phyloP scores from a whole-genome alignment of 53 echinoderm and acorn worm genomes.

The Stichopus horrens region DNA sequence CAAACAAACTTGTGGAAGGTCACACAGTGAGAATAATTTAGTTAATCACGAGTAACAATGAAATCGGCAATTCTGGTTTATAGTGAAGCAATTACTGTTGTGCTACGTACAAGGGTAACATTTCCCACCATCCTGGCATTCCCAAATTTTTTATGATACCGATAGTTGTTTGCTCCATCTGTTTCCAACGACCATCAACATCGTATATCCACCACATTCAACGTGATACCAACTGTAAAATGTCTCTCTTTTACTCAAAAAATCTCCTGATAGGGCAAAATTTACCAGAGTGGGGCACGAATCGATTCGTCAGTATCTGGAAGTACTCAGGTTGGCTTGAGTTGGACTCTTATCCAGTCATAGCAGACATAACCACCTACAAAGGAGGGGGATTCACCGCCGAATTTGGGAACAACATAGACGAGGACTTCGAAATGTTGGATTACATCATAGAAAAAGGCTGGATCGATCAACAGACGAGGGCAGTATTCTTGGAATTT shows the following conservation, averaged over 20 bases:
- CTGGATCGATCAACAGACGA: slow-evolving; percentile 85
- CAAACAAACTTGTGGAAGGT: too few species aligned
- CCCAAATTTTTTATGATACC: too few species aligned
- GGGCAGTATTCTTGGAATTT: slow-evolving; percentile 81
- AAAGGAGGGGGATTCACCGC: slow-evolving; percentile 76
- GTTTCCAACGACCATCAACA: too few species aligned
- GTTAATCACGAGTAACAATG: too few species aligned
- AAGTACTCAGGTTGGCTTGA: slow-evolving; percentile 82
- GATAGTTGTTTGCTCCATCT: too few species aligned
- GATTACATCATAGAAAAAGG: slow-evolving; percentile 57
- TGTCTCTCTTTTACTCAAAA: neutral
- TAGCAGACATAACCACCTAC: slow-evolving; percentile 60
- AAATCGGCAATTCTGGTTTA: too few species aligned
- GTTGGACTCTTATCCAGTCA: slow-evolving; percentile 75
- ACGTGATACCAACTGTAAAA: neutral
- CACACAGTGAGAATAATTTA: too few species aligned
- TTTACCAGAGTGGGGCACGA: slow-evolving; percentile 52
- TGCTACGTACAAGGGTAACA: too few species aligned
- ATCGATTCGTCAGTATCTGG: slow-evolving; percentile 60
- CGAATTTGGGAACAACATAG: slow-evolving; percentile 60
- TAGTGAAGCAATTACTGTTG: too few species aligned
- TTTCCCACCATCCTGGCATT: too few species aligned
- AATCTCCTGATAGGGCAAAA: neutral
- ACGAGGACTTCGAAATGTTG: slow-evolving; percentile 65
- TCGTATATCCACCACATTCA: too few species aligned